Percentiles rank a stretch among this genome's conserved stretches.
Conservation (phyloP, 1,140 invertebrate species). For the Drosophila subobscura region DNA sequence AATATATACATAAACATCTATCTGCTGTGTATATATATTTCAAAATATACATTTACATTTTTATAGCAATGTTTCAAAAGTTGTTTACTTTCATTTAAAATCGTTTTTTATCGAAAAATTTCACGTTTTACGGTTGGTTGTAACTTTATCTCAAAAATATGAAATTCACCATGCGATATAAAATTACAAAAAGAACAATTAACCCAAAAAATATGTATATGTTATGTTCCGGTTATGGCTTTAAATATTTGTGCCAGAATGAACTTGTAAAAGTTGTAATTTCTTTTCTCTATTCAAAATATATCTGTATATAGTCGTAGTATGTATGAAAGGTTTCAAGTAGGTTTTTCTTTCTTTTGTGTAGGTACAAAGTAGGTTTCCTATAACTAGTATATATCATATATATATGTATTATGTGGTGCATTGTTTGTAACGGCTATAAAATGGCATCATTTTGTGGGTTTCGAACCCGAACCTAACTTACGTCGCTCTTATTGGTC, state of each 20-base stretch:
- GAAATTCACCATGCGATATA: constrained; percentile 56
- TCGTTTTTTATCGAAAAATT: constrained; percentile 62
- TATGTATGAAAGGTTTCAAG: constrained; percentile 39
- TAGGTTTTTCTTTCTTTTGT: constrained; percentile 23
- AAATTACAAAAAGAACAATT: constrained; percentile 73
- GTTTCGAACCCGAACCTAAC: constrained; percentile 49
- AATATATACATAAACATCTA: constrained; percentile 52
- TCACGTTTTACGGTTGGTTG: constrained; percentile 50
- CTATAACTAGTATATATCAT: constrained; percentile 44
- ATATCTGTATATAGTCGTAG: constrained; percentile 50
- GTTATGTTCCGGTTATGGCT: constrained; percentile 23
- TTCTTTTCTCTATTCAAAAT: constrained; percentile 67
- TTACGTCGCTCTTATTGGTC: constrained; percentile 49
- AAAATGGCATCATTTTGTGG: constrained; percentile 63
- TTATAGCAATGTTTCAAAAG: constrained; percentile 52
- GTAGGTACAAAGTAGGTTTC: constrained; percentile 74
- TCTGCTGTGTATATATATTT: constrained; percentile 11
- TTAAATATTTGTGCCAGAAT: constrained; percentile 31
- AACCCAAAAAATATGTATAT: constrained; percentile 58
- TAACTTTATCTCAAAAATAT: constrained; percentile 72
- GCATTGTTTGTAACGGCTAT: constrained; percentile 68
- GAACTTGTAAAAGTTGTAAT: constrained; percentile 65
- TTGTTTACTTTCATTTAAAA: constrained; percentile 46
- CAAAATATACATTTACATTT: constrained; percentile 31
- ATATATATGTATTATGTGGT: constrained; percentile 31